These are phyloP conservation scores for Merops nubicus DNA, from an alignment of 2,113 vertebrate genomes.

Conservation along the genomic window DNA sequence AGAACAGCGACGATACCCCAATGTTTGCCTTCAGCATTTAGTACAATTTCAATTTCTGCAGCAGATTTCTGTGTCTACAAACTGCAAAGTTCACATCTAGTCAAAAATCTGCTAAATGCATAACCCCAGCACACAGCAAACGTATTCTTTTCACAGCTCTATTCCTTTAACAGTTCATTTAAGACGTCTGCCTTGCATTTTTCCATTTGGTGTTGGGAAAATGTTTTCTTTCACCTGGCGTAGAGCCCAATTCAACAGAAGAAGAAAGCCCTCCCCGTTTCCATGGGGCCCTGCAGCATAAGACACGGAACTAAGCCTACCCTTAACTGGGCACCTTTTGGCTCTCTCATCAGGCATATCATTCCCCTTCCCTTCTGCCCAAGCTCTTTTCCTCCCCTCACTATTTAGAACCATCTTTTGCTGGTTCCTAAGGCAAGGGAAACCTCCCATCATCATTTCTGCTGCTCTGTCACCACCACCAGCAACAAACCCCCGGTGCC, in stretches of 20 bases:
- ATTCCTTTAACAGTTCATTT: conserved; percentile 64
- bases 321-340: not conserved
- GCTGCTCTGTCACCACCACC: not conserved
- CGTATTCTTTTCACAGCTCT: conserved; percentile 54
- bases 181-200: conserved; percentile 48
- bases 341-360: not conserved
- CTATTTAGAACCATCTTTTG: not conserved
- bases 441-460: not conserved
- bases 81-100: not conserved
- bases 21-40: not conserved
- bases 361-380: not conserved
- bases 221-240: conserved; percentile 65
- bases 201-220: conserved; percentile 60
- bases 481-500: accelerated
- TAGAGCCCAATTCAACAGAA: conserved; percentile 49
- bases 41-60: not conserved
- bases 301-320: not conserved
- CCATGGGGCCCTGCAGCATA: conserved; percentile 14
- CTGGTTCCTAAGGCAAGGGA: not conserved
- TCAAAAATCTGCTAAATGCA: conserved; percentile 61
- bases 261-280: conserved; percentile 12
- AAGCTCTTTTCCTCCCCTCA: not conserved
- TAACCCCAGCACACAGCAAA: conserved; percentile 26
- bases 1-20: not conserved
- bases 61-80: not conserved